Evolutionary conservation across 2,113 vertebrate genomes (phyloP).

Genomic region (Paraplagusia blochii): DNA sequence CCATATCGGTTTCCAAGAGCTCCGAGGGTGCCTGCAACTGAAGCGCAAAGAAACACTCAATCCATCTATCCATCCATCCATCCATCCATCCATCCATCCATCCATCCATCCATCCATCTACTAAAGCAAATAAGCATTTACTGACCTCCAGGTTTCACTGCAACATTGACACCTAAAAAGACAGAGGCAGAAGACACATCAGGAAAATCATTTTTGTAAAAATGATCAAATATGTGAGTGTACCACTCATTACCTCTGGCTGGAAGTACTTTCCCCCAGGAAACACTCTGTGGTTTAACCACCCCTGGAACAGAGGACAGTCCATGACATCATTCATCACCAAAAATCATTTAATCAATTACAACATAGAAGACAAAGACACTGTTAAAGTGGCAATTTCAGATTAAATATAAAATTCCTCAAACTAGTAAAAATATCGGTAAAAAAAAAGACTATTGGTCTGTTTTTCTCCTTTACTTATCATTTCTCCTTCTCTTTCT

Average conservation of each 20-base stretch:
- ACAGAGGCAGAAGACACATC: neutral
- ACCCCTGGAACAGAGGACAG: constrained; percentile 48
- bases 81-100: neutral
- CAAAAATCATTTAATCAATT: neutral
- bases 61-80: neutral
- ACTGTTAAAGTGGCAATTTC: no score
- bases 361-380: no score
- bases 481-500: no score
- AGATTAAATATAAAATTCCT: no score
- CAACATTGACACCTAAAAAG: constrained; percentile 47
- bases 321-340: neutral
- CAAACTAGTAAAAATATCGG: no score
- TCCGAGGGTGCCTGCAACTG: constrained; percentile 59
- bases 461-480: no score
- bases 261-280: constrained; percentile 57
- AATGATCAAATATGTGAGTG: neutral
- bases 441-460: no score
- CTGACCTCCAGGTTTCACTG: constrained; percentile 63
- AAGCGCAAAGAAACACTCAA: neutral
- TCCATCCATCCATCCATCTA: neutral
- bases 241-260: constrained; percentile 48
- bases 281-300: constrained; percentile 61
- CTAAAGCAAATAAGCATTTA: no score
- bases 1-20: constrained; percentile 60
- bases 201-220: neutral